Evolutionary conservation across 2,888 invertebrate genomes (phyloP), one percentile per base, ranked within the genome.

Genomic region (Suillia variegata): DNA sequence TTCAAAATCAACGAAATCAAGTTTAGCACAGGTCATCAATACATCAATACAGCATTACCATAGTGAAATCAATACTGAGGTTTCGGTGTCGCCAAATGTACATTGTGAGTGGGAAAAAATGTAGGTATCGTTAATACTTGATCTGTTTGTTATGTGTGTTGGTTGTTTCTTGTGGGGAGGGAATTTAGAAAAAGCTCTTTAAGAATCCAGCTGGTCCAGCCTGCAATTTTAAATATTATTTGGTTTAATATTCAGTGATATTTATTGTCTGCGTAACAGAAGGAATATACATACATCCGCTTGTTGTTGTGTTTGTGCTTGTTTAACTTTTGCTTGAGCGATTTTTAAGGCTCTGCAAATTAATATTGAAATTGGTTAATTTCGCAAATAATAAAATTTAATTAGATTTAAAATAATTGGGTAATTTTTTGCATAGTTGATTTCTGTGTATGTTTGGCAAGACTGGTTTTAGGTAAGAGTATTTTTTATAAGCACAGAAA

Each of bases 141-240:
- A n/a, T n/a, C n/a, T n/a, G n/a, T n/a, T n/a, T n/a, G n/a, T n/a
- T n/a, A n/a, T n/a, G n/a, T n/a, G n/a, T n/a, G n/a, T n/a, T n/a
- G n/a, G n/a, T n/a, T n/a, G n/a, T n/a, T n/a, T n/a, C n/a, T n/a
- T 62, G 54, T 61, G 62, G 22, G 6, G n/a, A 50, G 38, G 64
- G 64, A 66, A 66, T 76, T 92, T 93, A 94, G 89, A 94, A 94
- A 87, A 94, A 93, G 89, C 93, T 93, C 88, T 94, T 94, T 84
- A 94, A 89, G 89, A 94, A 94, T 86, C 93, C 93, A 85, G 93
- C 92, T 83, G 94, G 92, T 84, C 93, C 93, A 86, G 93, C 92
- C 93, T 94, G 74, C 54, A 68, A 67, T n/a, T n/a, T n/a, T n/a
- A 20, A 49, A 51, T 17, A 20, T 52, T n/a, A 24, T 38, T 5